These are phyloP conservation scores for Phortica magna DNA, from an alignment of 2,888 invertebrate genomes.

Conservation along the genomic window DNA sequence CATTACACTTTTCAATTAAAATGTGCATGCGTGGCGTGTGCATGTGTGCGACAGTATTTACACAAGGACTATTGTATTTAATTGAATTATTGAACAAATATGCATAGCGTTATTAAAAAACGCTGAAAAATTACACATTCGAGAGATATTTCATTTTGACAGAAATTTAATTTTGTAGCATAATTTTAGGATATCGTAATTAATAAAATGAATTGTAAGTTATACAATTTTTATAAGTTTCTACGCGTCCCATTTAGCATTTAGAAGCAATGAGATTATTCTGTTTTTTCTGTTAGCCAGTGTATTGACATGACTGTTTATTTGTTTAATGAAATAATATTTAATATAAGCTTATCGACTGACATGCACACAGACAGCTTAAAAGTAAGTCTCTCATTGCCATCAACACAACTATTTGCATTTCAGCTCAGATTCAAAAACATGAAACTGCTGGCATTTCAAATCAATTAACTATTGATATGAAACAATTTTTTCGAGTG, in stretches of 20 bases:
- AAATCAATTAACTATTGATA: background rate
- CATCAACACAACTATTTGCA: background rate
- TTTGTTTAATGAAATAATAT: too few relatives aligned
- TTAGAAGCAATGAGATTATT: too few relatives aligned
- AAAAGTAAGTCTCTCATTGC: background rate
- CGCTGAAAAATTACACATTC: background rate
- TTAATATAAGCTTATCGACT: background rate
- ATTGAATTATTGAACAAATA: conserved; percentile 11
- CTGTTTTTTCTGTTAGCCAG: too few relatives aligned
- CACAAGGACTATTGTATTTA: background rate
- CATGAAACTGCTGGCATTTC: background rate
- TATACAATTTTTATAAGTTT: too few relatives aligned
- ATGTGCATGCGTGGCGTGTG: background rate
- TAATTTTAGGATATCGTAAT: too few relatives aligned
- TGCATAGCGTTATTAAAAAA: background rate
- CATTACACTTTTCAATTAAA: background rate
- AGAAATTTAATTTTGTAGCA: background rate
- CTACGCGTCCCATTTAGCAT: too few relatives aligned
- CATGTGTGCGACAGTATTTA: background rate
- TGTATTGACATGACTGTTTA: too few relatives aligned
- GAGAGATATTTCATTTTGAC: background rate
- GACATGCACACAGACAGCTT: background rate
- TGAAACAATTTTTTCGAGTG: background rate
- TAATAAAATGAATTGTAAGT: too few relatives aligned
- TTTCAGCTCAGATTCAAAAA: background rate